Evolutionary conservation across 2,888 invertebrate species (phyloP).

Genomic region (Hydraecia micacea): DNA sequence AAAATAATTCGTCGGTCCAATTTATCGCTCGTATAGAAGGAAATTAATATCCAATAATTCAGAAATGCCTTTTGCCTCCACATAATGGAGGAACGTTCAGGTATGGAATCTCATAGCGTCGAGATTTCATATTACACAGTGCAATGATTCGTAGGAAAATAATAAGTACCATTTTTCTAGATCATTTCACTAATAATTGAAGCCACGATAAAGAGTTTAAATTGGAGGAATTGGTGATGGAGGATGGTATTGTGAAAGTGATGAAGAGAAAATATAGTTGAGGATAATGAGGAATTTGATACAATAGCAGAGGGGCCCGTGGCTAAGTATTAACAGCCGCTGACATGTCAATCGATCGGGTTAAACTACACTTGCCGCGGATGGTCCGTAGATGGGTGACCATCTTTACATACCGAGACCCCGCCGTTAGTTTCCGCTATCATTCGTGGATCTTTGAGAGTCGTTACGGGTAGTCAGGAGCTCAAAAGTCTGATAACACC

Average conservation of each 20-base stretch:
- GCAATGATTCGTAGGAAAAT: conserved; percentile 62
- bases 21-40: conserved; percentile 35
- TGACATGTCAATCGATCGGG: too few relatives aligned
- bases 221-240: conserved; percentile 10
- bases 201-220: conserved; percentile 18
- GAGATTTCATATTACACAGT: conserved; percentile 55
- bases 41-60: conserved; percentile 51
- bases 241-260: not conserved
- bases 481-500: too few relatives aligned
- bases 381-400: too few relatives aligned
- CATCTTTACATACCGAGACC: too few relatives aligned
- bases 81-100: conserved; percentile 46
- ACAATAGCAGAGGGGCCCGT: not conserved
- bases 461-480: too few relatives aligned
- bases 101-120: conserved; percentile 45
- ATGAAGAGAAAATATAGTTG: not conserved
- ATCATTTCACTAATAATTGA: conserved; percentile 57
- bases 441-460: too few relatives aligned
- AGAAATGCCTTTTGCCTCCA: conserved; percentile 47
- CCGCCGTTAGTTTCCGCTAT: too few relatives aligned
- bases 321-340: too few relatives aligned
- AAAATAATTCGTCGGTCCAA: conserved; percentile 38
- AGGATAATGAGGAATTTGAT: not conserved
- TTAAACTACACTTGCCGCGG: too few relatives aligned
- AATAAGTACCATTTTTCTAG: conserved; percentile 61